phyloP scores from a whole-genome alignment of 2,888 invertebrate genomes.

The Dryobotodes eremita region DNA sequence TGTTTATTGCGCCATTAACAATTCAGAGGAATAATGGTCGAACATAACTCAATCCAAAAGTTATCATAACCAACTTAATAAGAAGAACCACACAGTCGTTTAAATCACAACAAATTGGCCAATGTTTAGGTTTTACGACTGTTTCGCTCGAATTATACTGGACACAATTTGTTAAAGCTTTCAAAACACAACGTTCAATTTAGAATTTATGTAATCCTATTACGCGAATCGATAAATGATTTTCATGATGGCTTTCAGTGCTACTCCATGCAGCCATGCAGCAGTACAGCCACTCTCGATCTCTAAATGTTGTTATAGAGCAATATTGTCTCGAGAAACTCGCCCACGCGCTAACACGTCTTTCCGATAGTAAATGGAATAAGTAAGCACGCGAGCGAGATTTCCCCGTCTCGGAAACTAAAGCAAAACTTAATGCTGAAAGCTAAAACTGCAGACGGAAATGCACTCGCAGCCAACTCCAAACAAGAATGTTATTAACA shows the following conservation, averaged over 20 bases:
- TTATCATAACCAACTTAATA: constrained; percentile 49
- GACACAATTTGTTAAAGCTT: constrained; percentile 57
- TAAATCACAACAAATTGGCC: constrained; percentile 56
- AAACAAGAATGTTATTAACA: constrained; percentile 69
- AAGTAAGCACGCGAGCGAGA: constrained; percentile 71
- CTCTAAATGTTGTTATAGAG: constrained; percentile 54
- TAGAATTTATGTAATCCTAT: constrained; percentile 64
- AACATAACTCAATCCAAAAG: constrained; percentile 38
- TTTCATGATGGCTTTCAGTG: constrained; percentile 45
- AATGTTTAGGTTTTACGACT: constrained; percentile 58
- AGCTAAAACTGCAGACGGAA: constrained; percentile 73
- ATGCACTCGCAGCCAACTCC: constrained; percentile 70
- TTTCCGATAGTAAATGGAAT: constrained; percentile 69
- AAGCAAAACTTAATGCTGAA: constrained; percentile 72
- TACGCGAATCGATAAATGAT: constrained; percentile 60
- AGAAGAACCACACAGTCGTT: constrained; percentile 46
- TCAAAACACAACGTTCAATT: constrained; percentile 59
- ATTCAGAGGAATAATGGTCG: constrained; percentile 30
- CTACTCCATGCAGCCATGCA: constrained; percentile 34
- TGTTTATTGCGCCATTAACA: constrained; percentile 36
- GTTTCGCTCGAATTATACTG: constrained; percentile 55
- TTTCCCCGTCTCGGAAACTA: constrained; percentile 69
- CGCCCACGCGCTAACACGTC: constrained; percentile 65
- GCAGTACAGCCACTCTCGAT: constrained; percentile 30
- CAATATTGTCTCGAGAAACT: constrained; percentile 67